Conservation (phyloP, 2,888 invertebrate genomes). For the Standfussiana lucernea region DNA sequence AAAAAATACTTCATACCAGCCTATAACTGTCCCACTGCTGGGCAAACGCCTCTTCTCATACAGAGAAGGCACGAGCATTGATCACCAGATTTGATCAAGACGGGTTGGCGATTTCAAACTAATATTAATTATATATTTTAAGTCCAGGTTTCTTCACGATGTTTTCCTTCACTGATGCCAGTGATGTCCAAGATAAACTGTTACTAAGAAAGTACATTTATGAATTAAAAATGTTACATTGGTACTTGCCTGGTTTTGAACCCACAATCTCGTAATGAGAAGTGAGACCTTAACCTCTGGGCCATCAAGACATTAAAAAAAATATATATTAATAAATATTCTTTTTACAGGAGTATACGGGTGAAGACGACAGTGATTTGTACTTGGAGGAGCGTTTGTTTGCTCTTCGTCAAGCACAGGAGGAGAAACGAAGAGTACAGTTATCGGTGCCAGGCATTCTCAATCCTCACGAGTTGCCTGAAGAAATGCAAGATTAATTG, state of each 20-base stretch:
- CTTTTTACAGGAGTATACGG: conserved; percentile 97
- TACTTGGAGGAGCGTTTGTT: conserved; percentile 99
- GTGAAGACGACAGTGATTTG: conserved; percentile 99
- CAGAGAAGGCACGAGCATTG: too few relatives aligned
- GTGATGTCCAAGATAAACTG: neutral
- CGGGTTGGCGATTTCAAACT: neutral
- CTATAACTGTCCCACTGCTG: too few relatives aligned
- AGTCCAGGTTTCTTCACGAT: neutral
- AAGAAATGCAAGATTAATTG: conserved; percentile 97
- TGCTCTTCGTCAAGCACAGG: conserved; percentile 96
- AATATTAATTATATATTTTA: neutral
- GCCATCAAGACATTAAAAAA: neutral
- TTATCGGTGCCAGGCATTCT: conserved; percentile 98
- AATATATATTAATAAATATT: neutral
- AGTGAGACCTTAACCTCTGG: neutral
- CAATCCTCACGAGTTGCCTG: conserved; percentile 98
- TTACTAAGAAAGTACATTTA: conserved; percentile 2
- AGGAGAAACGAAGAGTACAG: conserved; percentile 97
- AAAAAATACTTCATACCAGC: too few relatives aligned
- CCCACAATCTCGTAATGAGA: neutral
- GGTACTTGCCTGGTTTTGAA: neutral
- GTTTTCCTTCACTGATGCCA: neutral
- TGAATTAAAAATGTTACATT: neutral
- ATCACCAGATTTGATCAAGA: neutral
- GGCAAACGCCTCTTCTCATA: too few relatives aligned